Evolutionary conservation across 2,797 vertebrate genomes (phyloP).

Genomic region (Adelosebastes latens): DNA sequence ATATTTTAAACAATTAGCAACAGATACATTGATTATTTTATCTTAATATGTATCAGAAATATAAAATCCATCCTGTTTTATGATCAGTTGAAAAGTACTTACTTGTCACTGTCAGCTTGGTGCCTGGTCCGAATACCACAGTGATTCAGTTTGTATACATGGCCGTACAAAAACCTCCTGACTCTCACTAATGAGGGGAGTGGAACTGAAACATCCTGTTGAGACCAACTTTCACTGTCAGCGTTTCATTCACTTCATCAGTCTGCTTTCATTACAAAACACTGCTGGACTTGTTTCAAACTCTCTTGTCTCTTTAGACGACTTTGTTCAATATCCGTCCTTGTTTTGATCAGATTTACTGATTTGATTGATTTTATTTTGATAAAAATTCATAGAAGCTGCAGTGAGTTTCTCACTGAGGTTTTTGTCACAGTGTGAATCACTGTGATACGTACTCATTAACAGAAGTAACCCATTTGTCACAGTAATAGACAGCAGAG

Average conservation of each 20-base stretch:
- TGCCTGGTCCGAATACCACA: conserved; percentile 79
- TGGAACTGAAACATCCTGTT: conserved; percentile 52
- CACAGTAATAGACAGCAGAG: conserved; percentile 44
- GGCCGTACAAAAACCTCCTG: conserved; percentile 62
- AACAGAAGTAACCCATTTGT: background rate
- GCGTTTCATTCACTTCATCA: conserved; percentile 10
- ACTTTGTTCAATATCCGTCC: background rate
- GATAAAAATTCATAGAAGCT: background rate
- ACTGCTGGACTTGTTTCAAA: background rate
- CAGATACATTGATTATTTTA: background rate
- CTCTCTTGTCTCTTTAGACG: background rate
- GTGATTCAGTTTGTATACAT: conserved; percentile 65
- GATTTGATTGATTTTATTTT: background rate
- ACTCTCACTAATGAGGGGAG: conserved; percentile 46
- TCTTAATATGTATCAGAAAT: background rate
- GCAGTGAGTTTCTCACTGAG: background rate
- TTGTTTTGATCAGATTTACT: background rate
- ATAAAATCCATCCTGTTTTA: too few species aligned
- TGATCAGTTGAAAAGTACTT: conserved; percentile 33
- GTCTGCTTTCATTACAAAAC: background rate
- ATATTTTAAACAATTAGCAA: background rate
- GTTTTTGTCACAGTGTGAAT: conserved; percentile 24
- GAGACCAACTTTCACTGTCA: conserved; percentile 37
- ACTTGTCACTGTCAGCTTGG: conserved; percentile 69
- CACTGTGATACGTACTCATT: conserved; percentile 18